phyloP scores from a whole-genome alignment of 2,797 vertebrate species.

The Dipus sagitta region DNA sequence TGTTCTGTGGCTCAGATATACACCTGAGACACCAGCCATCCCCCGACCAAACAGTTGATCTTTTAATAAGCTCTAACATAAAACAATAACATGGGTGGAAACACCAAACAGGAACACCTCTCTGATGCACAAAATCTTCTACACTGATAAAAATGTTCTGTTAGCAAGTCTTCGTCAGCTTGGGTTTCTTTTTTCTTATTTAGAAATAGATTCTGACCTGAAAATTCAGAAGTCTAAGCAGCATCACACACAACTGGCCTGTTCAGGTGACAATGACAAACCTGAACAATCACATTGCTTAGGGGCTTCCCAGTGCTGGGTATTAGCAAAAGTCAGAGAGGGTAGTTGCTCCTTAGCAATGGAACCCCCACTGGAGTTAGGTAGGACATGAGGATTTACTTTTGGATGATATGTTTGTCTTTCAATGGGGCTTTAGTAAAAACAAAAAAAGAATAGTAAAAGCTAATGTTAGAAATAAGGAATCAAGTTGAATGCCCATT shows the following conservation, averaged over 20 bases:
- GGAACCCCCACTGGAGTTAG: not conserved
- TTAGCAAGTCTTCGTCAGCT: not conserved
- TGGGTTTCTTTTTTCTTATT: conserved; percentile 17
- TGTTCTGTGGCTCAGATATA: not conserved
- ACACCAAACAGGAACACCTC: not conserved
- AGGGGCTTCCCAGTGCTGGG: not conserved
- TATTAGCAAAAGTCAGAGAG: not conserved
- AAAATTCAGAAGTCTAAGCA: not conserved
- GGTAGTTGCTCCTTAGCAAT: not conserved
- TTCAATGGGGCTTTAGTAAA: not conserved
- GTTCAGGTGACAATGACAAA: not conserved
- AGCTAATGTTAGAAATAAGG: conserved; percentile 33
- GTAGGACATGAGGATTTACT: not conserved
- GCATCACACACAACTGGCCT: not conserved
- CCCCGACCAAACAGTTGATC: not conserved
- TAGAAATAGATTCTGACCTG: not conserved
- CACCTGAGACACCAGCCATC: not conserved
- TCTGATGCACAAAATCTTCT: not conserved
- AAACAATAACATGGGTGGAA: conserved; percentile 4
- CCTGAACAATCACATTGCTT: not conserved
- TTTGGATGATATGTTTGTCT: not conserved
- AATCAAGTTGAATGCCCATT: not conserved
- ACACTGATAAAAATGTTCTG: conserved; percentile 13
- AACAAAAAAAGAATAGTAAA: not conserved
- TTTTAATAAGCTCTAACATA: conserved; percentile 6